A percentile compares a stretch with the other conserved stretches of the same genome.
Evolutionary conservation across 2,113 vertebrate species (phyloP).

Genomic region (Spilogale gracilis): DNA sequence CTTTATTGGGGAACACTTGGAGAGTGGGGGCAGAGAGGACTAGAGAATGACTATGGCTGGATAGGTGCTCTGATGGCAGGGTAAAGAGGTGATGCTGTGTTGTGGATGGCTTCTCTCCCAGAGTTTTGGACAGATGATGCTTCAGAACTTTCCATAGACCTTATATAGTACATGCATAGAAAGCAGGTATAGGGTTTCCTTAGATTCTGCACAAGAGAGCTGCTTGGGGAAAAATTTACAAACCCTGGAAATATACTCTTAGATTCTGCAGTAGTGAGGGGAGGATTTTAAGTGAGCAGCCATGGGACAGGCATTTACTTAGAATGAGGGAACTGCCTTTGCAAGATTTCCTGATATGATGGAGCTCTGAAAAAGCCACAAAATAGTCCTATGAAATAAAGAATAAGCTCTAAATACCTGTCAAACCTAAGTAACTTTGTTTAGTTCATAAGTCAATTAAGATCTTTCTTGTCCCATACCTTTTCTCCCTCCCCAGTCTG

Average conservation of each 20-base stretch:
- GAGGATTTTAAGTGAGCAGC: not conserved
- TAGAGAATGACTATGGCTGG: not conserved
- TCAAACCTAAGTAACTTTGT: not conserved
- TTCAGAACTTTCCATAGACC: not conserved
- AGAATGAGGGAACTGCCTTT: not conserved
- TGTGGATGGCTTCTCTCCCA: not conserved
- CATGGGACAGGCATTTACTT: not conserved
- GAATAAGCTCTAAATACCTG: not conserved
- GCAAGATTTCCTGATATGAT: not conserved
- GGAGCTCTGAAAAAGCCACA: not conserved
- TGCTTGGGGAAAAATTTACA: not conserved
- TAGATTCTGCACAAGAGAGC: not conserved
- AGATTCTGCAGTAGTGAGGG: not conserved
- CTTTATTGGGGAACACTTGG: not conserved
- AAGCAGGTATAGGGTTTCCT: not conserved
- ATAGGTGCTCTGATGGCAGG: not conserved
- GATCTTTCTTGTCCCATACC: not conserved
- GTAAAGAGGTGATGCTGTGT: not conserved
- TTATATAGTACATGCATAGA: not conserved
- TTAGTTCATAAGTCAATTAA: not conserved
- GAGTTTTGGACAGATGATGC: not conserved
- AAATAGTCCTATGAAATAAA: not conserved
- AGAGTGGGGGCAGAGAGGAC: not conserved
- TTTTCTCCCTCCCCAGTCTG: not conserved
- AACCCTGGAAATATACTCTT: not conserved